Base-by-base conservation (phyloP, 53 echinoderm and acorn worm genomes). In the Hippasteria phrygiana region DNA sequence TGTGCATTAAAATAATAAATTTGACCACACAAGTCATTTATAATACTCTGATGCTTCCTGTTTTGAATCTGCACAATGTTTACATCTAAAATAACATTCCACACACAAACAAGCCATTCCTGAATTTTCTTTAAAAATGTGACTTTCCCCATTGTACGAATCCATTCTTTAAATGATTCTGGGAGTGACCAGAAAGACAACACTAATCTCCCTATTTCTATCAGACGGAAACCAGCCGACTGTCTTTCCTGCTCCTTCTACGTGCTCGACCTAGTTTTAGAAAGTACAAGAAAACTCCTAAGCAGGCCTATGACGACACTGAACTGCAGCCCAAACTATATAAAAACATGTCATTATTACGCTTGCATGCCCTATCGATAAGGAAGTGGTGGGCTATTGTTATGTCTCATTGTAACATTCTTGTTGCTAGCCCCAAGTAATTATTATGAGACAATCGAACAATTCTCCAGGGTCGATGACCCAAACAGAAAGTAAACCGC, bases 201-300 rank as follows among this genome's bases (percentile, higher is more conserved):
- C 36, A 67, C 3, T 12, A 34, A 67, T 67, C 18, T 26, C 11
- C 35, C 42, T 41, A 43, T 73, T 43, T 41, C 73, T 16, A 73
- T 42, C 43, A n/a, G 20, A 10, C 73, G 73, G 73, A 73, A 73
- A 73, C 43, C 34, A 43, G 43, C 73, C 73, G 41, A 42, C 8
- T 73, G n/a, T 27, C 5, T 18, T 71, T 43, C 43, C 73, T 4
- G 73, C 42, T 29, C 9, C 24, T 4, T 28, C 3, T 22, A 78
- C 50, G 78, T 55, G 78, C 13, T 37, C 56, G 41, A 55, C 22
- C n/a, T 32, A 54, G 37, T 54, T 78, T 55, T n/a, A 55, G 53
- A 54, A 51, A 75, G 31, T 46, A 46, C 17, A 54, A 46, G 26
- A n/a, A 35, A 77, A 34, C 7, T 38, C 39, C 39, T 24, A 22